phyloP scores from a whole-genome alignment of 64 coral and sea anemone species.

The Anthopleura sola region DNA sequence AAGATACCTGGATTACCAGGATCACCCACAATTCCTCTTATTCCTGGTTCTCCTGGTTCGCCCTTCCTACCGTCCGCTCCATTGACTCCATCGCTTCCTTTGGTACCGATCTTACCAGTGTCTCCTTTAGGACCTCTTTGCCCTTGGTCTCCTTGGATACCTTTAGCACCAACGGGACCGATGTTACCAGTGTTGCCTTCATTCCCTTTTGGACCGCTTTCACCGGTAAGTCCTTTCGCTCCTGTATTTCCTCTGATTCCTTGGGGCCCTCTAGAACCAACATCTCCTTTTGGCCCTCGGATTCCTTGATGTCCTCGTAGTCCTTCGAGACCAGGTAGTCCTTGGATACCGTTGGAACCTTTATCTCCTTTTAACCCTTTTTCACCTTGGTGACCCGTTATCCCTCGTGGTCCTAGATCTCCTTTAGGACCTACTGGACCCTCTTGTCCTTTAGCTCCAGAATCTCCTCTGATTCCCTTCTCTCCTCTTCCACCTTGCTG shows the following conservation, averaged over 20 bases:
- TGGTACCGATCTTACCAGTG: neutral
- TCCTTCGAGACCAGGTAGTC: neutral
- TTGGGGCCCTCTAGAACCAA: slow-evolving; percentile 13
- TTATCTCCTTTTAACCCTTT: slow-evolving; percentile 25
- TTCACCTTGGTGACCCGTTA: slow-evolving; percentile 16
- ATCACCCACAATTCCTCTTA: slow-evolving; percentile 3
- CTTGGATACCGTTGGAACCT: slow-evolving; percentile 35
- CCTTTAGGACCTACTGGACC: slow-evolving; percentile 12
- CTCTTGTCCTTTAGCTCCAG: neutral
- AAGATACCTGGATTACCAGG: neutral
- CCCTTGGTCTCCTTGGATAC: slow-evolving; percentile 15
- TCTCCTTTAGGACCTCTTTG: slow-evolving; percentile 26
- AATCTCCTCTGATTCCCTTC: slow-evolving; percentile 16
- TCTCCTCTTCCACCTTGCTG: slow-evolving; percentile 12
- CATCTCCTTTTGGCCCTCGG: neutral
- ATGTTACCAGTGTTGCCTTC: slow-evolving; percentile 24
- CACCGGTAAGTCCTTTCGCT: neutral
- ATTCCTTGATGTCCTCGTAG: slow-evolving; percentile 17
- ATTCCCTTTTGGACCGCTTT: neutral
- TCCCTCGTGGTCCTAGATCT: slow-evolving; percentile 9
- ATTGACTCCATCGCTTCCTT: neutral
- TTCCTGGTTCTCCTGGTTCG: neutral
- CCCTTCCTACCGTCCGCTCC: neutral
- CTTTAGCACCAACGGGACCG: slow-evolving; percentile 7
- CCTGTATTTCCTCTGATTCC: slow-evolving; percentile 30